These are phyloP conservation scores for Apis florea DNA, from an alignment of 1,140 invertebrate genomes.

Conservation along the genomic window DNA sequence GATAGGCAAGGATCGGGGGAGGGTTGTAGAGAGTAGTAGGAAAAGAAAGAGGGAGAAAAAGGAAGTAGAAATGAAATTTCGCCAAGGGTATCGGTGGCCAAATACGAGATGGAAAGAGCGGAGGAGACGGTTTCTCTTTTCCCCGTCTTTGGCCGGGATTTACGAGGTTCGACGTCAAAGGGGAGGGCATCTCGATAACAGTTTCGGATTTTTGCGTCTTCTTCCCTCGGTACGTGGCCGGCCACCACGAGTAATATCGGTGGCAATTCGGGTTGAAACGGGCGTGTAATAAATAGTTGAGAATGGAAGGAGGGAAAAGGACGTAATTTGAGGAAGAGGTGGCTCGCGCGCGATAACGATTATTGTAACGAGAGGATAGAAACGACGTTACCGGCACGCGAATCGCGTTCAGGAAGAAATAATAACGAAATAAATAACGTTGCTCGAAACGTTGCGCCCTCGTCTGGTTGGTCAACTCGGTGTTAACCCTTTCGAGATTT, in stretches of 20 bases:
- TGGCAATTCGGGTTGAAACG: neutral
- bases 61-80: constrained; percentile 38
- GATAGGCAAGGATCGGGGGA: neutral
- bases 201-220: constrained; percentile 2
- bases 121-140: neutral
- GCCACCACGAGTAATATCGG: neutral
- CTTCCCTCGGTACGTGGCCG: neutral
- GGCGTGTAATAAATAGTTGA: constrained; percentile 5
- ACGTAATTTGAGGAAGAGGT: too few relatives aligned
- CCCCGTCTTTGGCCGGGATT: constrained; percentile 7
- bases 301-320: neutral
- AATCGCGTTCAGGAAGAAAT: neutral
- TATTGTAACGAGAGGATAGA: constrained; percentile 27
- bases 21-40: neutral
- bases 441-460: neutral
- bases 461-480: neutral
- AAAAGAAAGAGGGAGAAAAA: neutral
- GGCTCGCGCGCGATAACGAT: constrained; percentile 35
- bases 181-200: neutral
- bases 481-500: neutral
- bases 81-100: constrained; percentile 11
- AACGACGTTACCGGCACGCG: neutral
- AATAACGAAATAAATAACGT: neutral
- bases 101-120: neutral
- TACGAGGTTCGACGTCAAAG: neutral